Conservation (phyloP, 2,797 vertebrate species). For the Amblyraja radiata region DNA sequence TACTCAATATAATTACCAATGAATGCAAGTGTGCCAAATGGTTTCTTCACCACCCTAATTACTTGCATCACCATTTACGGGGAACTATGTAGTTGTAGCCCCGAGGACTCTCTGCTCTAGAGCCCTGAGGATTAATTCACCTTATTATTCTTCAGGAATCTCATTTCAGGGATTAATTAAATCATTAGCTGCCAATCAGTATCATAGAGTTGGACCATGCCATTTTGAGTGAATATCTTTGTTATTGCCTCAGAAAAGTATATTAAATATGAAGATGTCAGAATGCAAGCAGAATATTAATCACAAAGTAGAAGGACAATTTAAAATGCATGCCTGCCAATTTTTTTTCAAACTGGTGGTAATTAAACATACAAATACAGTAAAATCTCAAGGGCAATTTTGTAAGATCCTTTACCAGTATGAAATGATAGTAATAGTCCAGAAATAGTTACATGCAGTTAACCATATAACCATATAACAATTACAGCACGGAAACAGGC, state of each 20-base stretch:
- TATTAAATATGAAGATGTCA: neutral
- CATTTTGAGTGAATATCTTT: neutral
- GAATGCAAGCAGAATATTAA: neutral
- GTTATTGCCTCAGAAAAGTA: neutral
- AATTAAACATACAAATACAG: conserved; percentile 41
- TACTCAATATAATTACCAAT: too few relatives aligned
- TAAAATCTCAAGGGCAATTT: neutral
- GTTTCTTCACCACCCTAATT: too few relatives aligned
- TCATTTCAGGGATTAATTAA: neutral
- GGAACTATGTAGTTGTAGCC: too few relatives aligned
- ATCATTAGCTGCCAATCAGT: neutral
- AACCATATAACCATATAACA: too few relatives aligned
- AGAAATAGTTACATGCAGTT: neutral
- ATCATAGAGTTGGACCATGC: neutral
- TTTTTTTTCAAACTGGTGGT: conserved; percentile 27
- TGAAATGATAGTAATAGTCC: neutral
- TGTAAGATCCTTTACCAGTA: neutral
- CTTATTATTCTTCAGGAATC: too few relatives aligned
- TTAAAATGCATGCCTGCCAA: neutral
- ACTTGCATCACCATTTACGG: too few relatives aligned
- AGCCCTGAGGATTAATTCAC: too few relatives aligned
- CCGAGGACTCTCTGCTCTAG: too few relatives aligned
- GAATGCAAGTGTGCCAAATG: too few relatives aligned
- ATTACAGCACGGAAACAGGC: too few relatives aligned
- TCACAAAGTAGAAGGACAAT: neutral